Conservation (phyloP, 2,113 vertebrate genomes). For the Oreochromis aureus region DNA sequence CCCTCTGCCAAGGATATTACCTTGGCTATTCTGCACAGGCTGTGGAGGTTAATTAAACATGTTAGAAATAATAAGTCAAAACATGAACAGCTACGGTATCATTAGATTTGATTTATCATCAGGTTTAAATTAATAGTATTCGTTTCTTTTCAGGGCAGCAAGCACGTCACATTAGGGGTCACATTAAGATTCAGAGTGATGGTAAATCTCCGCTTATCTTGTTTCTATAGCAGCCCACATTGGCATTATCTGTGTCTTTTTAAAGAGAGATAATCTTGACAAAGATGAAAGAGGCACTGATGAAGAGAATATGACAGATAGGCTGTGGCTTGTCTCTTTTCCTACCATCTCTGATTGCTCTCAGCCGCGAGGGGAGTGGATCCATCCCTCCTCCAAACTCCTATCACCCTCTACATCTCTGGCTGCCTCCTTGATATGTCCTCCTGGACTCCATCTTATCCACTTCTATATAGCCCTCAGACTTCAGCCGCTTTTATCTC, state of each 20-base stretch:
- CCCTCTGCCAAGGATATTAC: slow-evolving; percentile 10
- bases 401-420: slow-evolving; percentile 38
- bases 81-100: neutral
- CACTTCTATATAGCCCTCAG: slow-evolving; percentile 32
- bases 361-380: slow-evolving; percentile 10
- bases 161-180: neutral
- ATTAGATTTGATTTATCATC: neutral
- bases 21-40: neutral
- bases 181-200: neutral
- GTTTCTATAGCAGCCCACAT: neutral
- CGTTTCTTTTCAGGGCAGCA: neutral
- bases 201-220: neutral
- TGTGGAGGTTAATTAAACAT: neutral
- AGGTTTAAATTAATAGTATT: neutral
- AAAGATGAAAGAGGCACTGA: slow-evolving; percentile 13
- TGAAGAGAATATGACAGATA: neutral
- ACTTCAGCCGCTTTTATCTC: slow-evolving; percentile 48
- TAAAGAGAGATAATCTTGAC: neutral
- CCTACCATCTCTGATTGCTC: neutral
- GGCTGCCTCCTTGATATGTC: slow-evolving; percentile 46
- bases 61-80: neutral
- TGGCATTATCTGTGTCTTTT: neutral
- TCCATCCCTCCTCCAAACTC: slow-evolving; percentile 7
- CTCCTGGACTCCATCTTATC: slow-evolving; percentile 47
- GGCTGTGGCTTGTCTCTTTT: neutral